Conservation (phyloP, 2,797 vertebrate species). For the Chromobotia macracanthus region DNA sequence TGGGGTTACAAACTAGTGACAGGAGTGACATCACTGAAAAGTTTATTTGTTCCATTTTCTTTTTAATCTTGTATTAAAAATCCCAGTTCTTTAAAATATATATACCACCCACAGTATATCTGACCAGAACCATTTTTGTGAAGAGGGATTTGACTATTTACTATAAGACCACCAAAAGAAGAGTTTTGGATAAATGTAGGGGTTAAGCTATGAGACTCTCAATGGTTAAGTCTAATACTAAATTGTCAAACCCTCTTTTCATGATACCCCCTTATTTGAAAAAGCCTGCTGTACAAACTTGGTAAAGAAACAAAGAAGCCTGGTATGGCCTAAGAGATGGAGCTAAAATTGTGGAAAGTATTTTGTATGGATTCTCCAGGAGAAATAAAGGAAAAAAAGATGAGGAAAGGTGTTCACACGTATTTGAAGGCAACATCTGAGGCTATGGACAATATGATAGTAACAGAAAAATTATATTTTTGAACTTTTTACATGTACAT, state of each 20-base stretch:
- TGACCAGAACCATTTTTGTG: slow-evolving; percentile 50
- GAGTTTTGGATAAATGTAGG: slow-evolving; percentile 10
- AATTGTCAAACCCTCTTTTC: slow-evolving; percentile 36
- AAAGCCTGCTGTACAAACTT: slow-evolving; percentile 90
- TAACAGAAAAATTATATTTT: slow-evolving; percentile 70
- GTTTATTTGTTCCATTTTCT: slow-evolving; percentile 74
- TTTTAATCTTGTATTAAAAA: slow-evolving; percentile 74
- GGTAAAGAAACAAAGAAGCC: slow-evolving; percentile 82
- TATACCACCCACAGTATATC: slow-evolving; percentile 68
- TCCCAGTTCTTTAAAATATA: slow-evolving; percentile 80
- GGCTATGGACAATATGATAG: slow-evolving; percentile 76
- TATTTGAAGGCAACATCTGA: slow-evolving; percentile 88
- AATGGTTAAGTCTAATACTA: slow-evolving; percentile 33
- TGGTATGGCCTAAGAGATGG: slow-evolving; percentile 78
- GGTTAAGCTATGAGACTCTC: slow-evolving; percentile 15
- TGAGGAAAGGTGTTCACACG: slow-evolving; percentile 69
- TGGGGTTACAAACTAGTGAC: slow-evolving; percentile 83
- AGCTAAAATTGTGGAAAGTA: slow-evolving; percentile 61
- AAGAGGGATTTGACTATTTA: slow-evolving; percentile 39
- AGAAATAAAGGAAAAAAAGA: slow-evolving; percentile 18
- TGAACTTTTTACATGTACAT: slow-evolving; percentile 70
- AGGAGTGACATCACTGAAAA: slow-evolving; percentile 85
- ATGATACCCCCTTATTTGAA: slow-evolving; percentile 82
- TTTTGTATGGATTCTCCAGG: slow-evolving; percentile 71
- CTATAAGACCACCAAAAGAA: slow-evolving; percentile 38